These are phyloP conservation scores for Drosophila murphyi DNA, from an alignment of 1,140 invertebrate genomes.

Conservation along the genomic window DNA sequence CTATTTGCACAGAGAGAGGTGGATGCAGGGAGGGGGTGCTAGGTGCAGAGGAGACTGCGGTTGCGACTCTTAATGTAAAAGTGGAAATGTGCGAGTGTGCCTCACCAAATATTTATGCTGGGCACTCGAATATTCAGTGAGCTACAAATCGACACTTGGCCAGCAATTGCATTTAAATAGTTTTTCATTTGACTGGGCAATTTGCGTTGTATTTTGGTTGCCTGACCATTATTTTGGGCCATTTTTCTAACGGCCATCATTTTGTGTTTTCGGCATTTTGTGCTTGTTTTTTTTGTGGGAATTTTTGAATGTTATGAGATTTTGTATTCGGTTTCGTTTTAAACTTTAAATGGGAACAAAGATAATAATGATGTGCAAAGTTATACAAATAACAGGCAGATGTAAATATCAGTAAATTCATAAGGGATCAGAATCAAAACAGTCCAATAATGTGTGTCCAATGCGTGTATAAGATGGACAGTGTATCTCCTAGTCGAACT, in stretches of 20 bases:
- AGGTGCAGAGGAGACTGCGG: not conserved
- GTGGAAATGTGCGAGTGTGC: not conserved
- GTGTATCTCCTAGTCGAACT: too few species aligned
- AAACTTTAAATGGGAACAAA: too few species aligned
- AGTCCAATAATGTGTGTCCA: too few species aligned
- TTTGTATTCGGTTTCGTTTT: too few species aligned
- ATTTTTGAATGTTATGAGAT: not conserved
- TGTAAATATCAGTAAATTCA: too few species aligned
- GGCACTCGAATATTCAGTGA: conserved; percentile 72
- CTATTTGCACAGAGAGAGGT: conserved; percentile 16
- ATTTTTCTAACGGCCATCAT: conserved; percentile 25
- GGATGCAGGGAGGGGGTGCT: not conserved
- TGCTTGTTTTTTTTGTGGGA: not conserved
- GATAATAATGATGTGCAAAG: too few species aligned
- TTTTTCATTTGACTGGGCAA: conserved; percentile 79
- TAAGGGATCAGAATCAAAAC: too few species aligned
- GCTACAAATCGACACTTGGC: conserved; percentile 72
- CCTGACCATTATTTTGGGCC: conserved; percentile 1
- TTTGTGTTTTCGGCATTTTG: conserved; percentile 36
- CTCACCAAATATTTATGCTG: conserved; percentile 46
- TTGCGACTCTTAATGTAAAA: not conserved
- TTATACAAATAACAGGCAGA: too few species aligned
- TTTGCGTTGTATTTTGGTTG: conserved; percentile 29
- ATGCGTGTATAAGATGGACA: too few species aligned
- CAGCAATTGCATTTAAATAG: conserved; percentile 82